Evolutionary conservation across 1,140 invertebrate species (phyloP).

Genomic region (Adoxophyes honmai): DNA sequence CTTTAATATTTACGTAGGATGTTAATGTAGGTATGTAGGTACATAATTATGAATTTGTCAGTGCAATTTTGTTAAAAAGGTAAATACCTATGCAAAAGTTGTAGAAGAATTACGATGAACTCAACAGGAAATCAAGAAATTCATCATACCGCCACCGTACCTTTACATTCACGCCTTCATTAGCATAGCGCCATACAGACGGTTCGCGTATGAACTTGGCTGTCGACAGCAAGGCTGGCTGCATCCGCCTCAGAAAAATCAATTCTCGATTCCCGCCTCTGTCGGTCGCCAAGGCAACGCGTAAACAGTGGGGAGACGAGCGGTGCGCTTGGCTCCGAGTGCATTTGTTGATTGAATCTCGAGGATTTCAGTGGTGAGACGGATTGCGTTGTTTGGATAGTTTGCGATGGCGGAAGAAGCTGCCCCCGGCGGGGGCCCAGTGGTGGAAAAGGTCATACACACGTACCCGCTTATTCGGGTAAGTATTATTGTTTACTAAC

Average conservation of each 20-base stretch:
- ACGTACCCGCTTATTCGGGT: constrained; percentile 86
- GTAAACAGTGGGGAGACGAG: constrained; percentile 66
- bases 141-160: too few species aligned
- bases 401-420: constrained; percentile 72
- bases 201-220: neutral
- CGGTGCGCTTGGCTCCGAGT: constrained; percentile 31
- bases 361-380: constrained; percentile 30
- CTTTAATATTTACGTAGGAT: too few species aligned
- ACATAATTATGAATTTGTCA: too few species aligned
- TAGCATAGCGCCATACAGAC: too few species aligned
- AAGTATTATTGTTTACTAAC: constrained; percentile 32
- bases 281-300: constrained; percentile 63
- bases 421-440: constrained; percentile 52
- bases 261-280: constrained; percentile 62
- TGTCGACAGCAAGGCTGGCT: constrained; percentile 12
- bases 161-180: too few species aligned
- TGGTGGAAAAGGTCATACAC: constrained; percentile 83
- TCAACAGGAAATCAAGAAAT: too few species aligned
- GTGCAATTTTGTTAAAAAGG: too few species aligned
- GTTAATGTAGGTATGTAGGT: too few species aligned
- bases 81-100: too few species aligned
- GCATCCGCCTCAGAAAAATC: constrained; percentile 55
- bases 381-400: constrained; percentile 23
- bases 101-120: too few species aligned
- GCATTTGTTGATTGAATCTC: constrained; percentile 25